Evolutionary conservation across 2,797 vertebrate genomes (phyloP).

Genomic region (Cossypha polioptera): DNA sequence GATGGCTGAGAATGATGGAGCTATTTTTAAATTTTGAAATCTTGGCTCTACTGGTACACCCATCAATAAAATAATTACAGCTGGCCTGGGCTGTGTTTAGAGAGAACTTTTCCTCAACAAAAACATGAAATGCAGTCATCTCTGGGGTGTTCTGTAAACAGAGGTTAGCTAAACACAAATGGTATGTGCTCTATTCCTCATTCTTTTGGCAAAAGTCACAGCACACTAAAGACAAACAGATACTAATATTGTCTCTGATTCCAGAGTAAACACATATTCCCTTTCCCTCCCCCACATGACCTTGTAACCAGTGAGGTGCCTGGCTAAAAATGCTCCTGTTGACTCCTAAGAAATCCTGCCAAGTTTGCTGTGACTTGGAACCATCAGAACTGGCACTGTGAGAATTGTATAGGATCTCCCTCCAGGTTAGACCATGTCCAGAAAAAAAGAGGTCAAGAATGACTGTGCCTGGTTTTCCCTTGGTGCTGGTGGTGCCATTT

Average conservation of each 20-base stretch:
- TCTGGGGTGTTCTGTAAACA: not conserved
- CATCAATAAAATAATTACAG: not conserved
- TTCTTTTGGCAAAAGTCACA: not conserved
- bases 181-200: not conserved
- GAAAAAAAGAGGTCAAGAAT: not conserved
- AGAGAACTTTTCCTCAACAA: not conserved
- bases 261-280: not conserved
- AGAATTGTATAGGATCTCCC: rapidly evolving
- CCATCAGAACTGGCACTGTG: rapidly evolving
- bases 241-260: not conserved
- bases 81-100: not conserved
- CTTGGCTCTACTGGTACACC: not conserved
- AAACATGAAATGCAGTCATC: not conserved
- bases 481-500: not conserved
- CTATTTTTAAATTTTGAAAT: not conserved
- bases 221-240: not conserved
- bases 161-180: not conserved
- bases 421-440: not conserved
- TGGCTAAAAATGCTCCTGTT: not conserved
- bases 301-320: not conserved
- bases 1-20: not conserved
- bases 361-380: not conserved
- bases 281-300: not conserved
- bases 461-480: not conserved
- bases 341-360: not conserved